A percentile compares a stretch with the other conserved stretches of the same genome.
phyloP scores from a whole-genome alignment of 2,888 invertebrate species.

The Clivina fossor region DNA sequence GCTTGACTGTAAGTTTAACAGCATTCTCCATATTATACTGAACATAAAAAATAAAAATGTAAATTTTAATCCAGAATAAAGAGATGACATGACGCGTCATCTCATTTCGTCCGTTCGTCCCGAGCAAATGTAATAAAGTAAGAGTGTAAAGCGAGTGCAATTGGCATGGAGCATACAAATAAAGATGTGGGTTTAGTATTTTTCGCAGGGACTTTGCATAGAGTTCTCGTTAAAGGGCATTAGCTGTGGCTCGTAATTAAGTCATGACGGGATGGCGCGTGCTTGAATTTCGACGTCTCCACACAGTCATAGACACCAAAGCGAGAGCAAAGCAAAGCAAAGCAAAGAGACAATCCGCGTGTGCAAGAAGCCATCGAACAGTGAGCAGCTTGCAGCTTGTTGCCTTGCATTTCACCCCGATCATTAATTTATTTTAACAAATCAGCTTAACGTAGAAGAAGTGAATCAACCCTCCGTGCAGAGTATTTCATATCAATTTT shows the following conservation, averaged over 20 bases:
- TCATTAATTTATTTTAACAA: slow-evolving; percentile 55
- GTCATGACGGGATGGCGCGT: slow-evolving; percentile 46
- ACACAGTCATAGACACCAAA: no score
- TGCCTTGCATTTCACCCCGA: slow-evolving; percentile 52
- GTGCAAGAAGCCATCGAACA: slow-evolving; percentile 8
- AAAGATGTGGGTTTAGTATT: slow-evolving; percentile 35
- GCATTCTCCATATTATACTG: no score
- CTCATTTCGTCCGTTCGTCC: no score
- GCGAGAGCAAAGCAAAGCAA: not conserved
- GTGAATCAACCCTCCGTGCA: slow-evolving; percentile 47
- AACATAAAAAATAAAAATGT: no score
- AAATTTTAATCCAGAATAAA: no score
- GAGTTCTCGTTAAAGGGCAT: slow-evolving; percentile 53
- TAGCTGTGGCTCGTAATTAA: slow-evolving; percentile 52
- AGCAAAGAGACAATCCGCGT: slow-evolving; percentile 13
- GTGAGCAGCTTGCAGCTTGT: no score
- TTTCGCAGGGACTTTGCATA: slow-evolving; percentile 49
- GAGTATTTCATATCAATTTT: slow-evolving; percentile 49
- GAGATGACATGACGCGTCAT: no score
- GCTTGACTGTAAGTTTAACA: no score
- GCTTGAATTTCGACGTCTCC: no score
- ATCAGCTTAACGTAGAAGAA: slow-evolving; percentile 55
- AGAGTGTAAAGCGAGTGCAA: slow-evolving; percentile 39
- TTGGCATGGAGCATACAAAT: slow-evolving; percentile 38
- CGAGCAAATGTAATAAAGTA: no score